Evolutionary conservation across 2,113 vertebrate genomes (phyloP).

Genomic region (Proterorhinus semilunaris): DNA sequence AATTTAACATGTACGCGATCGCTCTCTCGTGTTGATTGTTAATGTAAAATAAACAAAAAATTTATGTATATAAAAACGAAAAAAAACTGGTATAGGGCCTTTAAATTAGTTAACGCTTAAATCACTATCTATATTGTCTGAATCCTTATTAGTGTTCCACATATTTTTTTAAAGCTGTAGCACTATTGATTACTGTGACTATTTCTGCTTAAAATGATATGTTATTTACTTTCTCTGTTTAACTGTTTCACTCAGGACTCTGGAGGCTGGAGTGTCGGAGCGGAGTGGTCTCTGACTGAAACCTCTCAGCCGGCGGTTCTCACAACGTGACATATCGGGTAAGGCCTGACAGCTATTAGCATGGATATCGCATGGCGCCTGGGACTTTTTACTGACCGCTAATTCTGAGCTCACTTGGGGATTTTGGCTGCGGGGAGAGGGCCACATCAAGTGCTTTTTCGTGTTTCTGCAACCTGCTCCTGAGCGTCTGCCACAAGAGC

Average conservation of each 20-base stretch:
- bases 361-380: constrained; percentile 69
- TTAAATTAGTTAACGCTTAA: too few species aligned
- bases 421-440: constrained; percentile 26
- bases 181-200: too few species aligned
- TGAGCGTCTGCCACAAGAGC: constrained; percentile 41
- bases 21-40: too few species aligned
- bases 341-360: constrained; percentile 69
- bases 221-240: constrained; percentile 2
- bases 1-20: too few species aligned
- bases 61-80: too few species aligned
- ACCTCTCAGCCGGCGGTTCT: constrained; percentile 29
- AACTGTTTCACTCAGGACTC: constrained; percentile 6
- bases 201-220: neutral
- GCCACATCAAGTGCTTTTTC: constrained; percentile 72
- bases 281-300: constrained; percentile 20
- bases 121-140: too few species aligned
- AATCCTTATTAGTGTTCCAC: too few species aligned
- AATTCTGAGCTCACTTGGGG: constrained; percentile 41
- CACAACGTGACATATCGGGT: constrained; percentile 30
- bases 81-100: too few species aligned
- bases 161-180: too few species aligned
- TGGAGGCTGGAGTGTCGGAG: neutral
- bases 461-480: constrained; percentile 65
- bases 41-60: too few species aligned
- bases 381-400: constrained; percentile 43